Conservation (phyloP, 2,797 vertebrate species). For the Anniella stebbinsi region DNA sequence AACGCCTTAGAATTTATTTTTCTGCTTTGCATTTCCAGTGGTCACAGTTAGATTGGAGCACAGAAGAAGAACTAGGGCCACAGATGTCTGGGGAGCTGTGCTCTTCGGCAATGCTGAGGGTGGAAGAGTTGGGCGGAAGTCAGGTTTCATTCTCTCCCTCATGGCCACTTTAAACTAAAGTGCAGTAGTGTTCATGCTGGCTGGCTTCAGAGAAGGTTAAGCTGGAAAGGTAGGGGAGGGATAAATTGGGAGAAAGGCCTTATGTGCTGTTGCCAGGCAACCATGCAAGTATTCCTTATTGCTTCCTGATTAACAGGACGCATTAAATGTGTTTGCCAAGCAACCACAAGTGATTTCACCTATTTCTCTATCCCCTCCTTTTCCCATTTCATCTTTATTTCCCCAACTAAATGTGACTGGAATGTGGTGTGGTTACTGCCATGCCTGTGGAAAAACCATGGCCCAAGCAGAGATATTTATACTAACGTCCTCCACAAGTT, state of each 20-base stretch:
- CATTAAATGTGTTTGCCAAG: slow-evolving; percentile 17
- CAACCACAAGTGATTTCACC: neutral
- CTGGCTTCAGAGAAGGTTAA: neutral
- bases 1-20: slow-evolving; percentile 28
- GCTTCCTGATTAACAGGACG: slow-evolving; percentile 25
- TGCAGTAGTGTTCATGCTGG: neutral
- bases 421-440: neutral
- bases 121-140: neutral
- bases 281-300: slow-evolving; percentile 6
- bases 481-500: neutral
- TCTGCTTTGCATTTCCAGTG: neutral
- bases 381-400: neutral
- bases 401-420: neutral
- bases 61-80: neutral
- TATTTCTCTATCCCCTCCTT: neutral
- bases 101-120: neutral
- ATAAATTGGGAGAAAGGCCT: neutral
- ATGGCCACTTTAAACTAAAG: neutral
- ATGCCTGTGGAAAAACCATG: neutral
- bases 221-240: neutral
- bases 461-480: neutral
- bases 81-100: neutral
- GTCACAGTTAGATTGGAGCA: slow-evolving; percentile 8
- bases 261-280: neutral
- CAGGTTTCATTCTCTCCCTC: neutral